Evolutionary conservation across 2,113 vertebrate species (phyloP), one percentile per base, ranked within the genome.

Genomic region (Steatornis caripensis): DNA sequence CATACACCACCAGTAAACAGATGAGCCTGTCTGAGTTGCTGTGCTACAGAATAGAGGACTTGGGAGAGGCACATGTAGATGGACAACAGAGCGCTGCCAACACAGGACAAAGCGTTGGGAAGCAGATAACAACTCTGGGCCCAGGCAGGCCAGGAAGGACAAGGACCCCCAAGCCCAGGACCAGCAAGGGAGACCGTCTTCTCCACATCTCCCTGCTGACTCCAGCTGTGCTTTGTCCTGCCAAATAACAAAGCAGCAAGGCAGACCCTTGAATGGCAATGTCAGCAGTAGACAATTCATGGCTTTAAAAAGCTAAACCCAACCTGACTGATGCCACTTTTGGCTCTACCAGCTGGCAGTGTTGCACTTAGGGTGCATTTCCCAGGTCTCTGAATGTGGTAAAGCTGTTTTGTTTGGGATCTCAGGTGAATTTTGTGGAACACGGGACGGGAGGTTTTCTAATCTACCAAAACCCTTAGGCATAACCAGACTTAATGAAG

Each of bases 51-150:
- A 48, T 17, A 72, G 41, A 66, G 11, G 19, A 43, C 58, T 53
- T 1, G 0, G 57, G 32, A 66, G 24, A 61, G 7, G 46, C 27
- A 49, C 0, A 1, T 18, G 19, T 34, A 45, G 14, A 11, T 15
- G 20, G 16, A 75, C 49, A 84, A 41, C 0, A 13, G 27, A 72
- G 45, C 0, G 1, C 15, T 87, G 71, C 20, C 60, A 55, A 62
- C 6, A 14, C 3, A 6, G 32, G 27, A 32, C 0, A 1, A 62
- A 79, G 27, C 16, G 12, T 2, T 37, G 8, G 20, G 49, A 87
- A 86, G 34, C 13, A 30, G 17, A 32, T 54, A 62, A 29, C 22
- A 92, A 16, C n/a, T 68, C 26, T 11, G 9, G 30, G 26, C 10
- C 11, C 32, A 39, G 58, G 11, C 21, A 48, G 24, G 18, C 18